Percentiles rank a stretch among this genome's conserved stretches.
These are phyloP conservation scores for Otolemur crassicaudatus DNA, from an alignment of 2,797 vertebrate genomes.

Conservation along the genomic window DNA sequence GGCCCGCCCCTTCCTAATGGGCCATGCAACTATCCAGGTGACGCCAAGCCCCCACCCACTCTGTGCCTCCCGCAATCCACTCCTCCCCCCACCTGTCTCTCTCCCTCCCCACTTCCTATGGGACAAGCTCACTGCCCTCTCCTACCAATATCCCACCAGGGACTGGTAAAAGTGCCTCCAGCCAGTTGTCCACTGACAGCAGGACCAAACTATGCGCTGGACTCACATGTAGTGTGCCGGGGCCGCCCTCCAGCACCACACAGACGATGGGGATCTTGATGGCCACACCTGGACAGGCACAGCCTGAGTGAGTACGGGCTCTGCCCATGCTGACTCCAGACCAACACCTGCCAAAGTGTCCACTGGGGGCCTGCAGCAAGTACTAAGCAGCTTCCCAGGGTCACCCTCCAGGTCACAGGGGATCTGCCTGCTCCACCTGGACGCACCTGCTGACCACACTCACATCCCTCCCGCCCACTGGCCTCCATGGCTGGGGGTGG, in stretches of 20 bases:
- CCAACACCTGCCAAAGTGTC: accelerated
- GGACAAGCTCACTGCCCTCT: background rate
- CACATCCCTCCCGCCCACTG: accelerated
- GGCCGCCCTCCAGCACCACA: constrained; percentile 95
- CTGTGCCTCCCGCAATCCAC: accelerated
- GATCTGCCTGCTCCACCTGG: accelerated
- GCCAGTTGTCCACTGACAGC: background rate
- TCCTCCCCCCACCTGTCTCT: background rate
- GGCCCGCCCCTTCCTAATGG: too few species aligned
- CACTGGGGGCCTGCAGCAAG: accelerated
- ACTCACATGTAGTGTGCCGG: constrained; percentile 71
- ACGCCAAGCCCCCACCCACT: accelerated
- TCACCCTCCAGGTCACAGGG: accelerated
- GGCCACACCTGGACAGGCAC: constrained; percentile 86
- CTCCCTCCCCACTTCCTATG: accelerated
- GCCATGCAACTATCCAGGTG: too few species aligned
- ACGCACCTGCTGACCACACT: accelerated
- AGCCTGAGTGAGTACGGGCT: accelerated
- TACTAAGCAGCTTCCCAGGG: accelerated
- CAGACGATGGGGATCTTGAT: constrained; percentile 96
- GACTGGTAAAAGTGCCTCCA: accelerated
- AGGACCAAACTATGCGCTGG: accelerated
- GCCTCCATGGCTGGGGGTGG: too few species aligned
- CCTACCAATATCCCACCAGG: accelerated
- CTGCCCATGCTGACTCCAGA: background rate